Conservation (phyloP, 2,888 invertebrate genomes). For the Dolomedes plantarius region DNA sequence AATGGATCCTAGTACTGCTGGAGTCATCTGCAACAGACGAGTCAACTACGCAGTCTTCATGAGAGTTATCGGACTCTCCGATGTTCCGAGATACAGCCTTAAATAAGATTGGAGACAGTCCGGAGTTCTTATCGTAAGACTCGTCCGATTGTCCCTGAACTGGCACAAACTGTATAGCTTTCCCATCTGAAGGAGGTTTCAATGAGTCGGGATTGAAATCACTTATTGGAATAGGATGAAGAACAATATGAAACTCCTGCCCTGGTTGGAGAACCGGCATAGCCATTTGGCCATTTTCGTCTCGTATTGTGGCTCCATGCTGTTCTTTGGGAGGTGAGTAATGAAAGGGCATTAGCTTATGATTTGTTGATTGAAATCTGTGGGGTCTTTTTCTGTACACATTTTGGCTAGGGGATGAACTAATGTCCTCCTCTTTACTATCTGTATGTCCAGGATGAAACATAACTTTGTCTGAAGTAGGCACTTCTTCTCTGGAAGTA, state of each 20-base stretch:
- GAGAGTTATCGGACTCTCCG: not conserved
- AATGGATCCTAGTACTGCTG: not conserved
- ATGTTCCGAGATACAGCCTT: not conserved
- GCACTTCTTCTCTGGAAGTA: not conserved
- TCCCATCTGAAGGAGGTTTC: not conserved
- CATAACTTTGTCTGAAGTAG: not conserved
- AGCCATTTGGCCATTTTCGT: not conserved
- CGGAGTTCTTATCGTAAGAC: not conserved
- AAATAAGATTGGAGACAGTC: not conserved
- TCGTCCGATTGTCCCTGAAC: not conserved
- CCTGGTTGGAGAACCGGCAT: not conserved
- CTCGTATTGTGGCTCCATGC: too few species aligned
- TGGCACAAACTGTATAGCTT: conserved; percentile 24
- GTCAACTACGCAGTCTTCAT: not conserved
- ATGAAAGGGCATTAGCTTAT: not conserved
- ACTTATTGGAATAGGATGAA: conserved; percentile 43
- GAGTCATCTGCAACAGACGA: not conserved
- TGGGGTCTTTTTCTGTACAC: not conserved
- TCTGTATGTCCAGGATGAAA: not conserved
- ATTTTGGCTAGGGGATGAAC: not conserved
- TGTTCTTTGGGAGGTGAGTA: not conserved
- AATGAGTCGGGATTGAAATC: not conserved
- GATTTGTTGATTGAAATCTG: not conserved
- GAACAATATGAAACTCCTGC: conserved; percentile 50
- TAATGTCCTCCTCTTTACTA: not conserved